Conservation (phyloP, 2,888 invertebrate species). For the Exephanes ischioxanthus region DNA sequence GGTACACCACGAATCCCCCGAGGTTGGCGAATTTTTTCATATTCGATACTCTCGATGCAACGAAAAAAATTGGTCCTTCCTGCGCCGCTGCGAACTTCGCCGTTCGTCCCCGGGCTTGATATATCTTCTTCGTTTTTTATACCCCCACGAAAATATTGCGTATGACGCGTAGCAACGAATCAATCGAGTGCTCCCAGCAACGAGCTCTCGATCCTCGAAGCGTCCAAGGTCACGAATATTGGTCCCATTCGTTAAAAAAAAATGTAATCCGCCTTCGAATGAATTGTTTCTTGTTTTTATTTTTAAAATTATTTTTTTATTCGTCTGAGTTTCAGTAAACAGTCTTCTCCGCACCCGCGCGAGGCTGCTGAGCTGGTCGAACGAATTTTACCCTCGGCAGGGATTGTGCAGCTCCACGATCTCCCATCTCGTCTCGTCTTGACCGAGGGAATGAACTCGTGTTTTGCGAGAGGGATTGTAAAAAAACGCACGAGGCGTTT, state of each 20-base stretch:
- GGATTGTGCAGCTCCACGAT: neutral
- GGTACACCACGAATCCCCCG: neutral
- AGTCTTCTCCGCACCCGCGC: neutral
- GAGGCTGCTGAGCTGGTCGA: neutral
- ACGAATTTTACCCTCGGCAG: neutral
- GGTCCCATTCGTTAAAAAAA: neutral
- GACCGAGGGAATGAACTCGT: neutral
- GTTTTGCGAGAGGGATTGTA: neutral
- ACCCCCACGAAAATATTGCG: neutral
- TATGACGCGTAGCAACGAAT: neutral
- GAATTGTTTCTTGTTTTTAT: no score
- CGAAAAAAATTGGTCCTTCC: neutral
- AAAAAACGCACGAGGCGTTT: neutral
- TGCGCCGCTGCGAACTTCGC: neutral
- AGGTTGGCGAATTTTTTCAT: neutral
- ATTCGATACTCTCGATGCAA: neutral
- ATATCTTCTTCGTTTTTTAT: neutral
- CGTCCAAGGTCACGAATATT: neutral
- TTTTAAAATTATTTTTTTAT: neutral
- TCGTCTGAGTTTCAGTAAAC: neutral
- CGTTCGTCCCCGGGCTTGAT: neutral
- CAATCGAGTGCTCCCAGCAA: conserved; percentile 1
- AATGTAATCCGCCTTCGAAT: neutral
- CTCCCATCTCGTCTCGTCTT: neutral
- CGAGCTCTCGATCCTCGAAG: neutral